These are phyloP conservation scores for Euborellia annulipes DNA, from an alignment of 1,140 invertebrate species.

Conservation along the genomic window DNA sequence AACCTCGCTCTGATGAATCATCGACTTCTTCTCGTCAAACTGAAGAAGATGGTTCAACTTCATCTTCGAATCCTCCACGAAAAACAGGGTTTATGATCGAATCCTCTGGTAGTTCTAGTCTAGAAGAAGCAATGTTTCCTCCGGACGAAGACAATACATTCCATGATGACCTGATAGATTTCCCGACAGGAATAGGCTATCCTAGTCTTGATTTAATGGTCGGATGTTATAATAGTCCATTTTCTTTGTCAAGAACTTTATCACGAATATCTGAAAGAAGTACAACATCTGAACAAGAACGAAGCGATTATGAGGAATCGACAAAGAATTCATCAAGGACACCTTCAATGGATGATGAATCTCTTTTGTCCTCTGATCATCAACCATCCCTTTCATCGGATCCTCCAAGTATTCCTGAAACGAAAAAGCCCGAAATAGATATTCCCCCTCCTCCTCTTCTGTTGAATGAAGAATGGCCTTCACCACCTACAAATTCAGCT, in stretches of 20 bases:
- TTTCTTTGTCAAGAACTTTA: constrained; percentile 54
- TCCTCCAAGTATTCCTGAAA: constrained; percentile 31
- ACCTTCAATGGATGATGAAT: constrained; percentile 67
- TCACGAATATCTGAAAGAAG: constrained; percentile 74
- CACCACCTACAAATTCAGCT: constrained; percentile 39
- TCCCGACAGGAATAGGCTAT: constrained; percentile 54
- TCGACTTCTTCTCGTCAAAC: no score
- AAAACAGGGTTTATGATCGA: constrained; percentile 38
- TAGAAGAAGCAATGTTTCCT: constrained; percentile 63
- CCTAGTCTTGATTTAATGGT: constrained; percentile 37
- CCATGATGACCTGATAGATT: constrained; percentile 45
- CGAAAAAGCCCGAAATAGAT: neutral
- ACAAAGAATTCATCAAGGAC: constrained; percentile 65
- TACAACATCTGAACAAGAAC: constrained; percentile 66
- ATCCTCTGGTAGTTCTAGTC: constrained; percentile 55
- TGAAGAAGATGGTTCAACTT: constrained; percentile 10
- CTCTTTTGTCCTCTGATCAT: constrained; percentile 61
- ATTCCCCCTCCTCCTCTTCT: constrained; percentile 3
- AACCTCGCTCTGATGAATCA: no score
- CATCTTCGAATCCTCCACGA: constrained; percentile 3
- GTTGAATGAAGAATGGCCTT: constrained; percentile 51
- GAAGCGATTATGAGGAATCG: constrained; percentile 56
- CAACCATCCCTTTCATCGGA: constrained; percentile 72
- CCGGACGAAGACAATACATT: constrained; percentile 38
- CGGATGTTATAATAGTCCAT: constrained; percentile 28